phyloP scores from a whole-genome alignment of 2,888 invertebrate species.

The Megamerina dolium region DNA sequence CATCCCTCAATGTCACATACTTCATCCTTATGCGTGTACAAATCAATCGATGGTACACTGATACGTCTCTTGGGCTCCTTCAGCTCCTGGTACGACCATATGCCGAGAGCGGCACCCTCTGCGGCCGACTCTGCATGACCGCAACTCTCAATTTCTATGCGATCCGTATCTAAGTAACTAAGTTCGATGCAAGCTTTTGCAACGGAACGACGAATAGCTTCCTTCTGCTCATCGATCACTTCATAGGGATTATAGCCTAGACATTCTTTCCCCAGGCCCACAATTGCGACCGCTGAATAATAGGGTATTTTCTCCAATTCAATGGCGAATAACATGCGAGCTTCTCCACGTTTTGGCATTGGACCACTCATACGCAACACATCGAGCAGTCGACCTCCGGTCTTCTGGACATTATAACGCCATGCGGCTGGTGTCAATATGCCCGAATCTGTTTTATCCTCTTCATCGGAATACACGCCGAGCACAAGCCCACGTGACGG shows the following conservation, averaged over 20 bases:
- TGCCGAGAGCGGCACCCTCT: conserved; percentile 65
- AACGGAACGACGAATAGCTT: conserved; percentile 66
- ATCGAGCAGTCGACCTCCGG: conserved; percentile 54
- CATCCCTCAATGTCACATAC: conserved; percentile 65
- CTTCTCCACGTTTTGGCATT: conserved; percentile 53
- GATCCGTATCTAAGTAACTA: conserved; percentile 52
- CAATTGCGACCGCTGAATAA: conserved; percentile 64
- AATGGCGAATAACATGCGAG: conserved; percentile 60
- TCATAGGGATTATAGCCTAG: conserved; percentile 63
- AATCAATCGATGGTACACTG: conserved; percentile 36
- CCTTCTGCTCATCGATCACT: conserved; percentile 66
- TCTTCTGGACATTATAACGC: conserved; percentile 54
- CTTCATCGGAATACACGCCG: conserved; percentile 59
- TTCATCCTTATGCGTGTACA: conserved; percentile 57
- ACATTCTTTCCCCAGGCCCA: conserved; percentile 67
- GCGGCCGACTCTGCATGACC: conserved; percentile 70
- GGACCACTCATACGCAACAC: conserved; percentile 52
- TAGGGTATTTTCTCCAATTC: conserved; percentile 49
- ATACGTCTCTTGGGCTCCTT: conserved; percentile 33
- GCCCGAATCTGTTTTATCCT: conserved; percentile 52
- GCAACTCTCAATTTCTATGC: conserved; percentile 67
- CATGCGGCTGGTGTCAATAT: conserved; percentile 58
- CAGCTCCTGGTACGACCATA: conserved; percentile 62
- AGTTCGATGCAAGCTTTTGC: conserved; percentile 57
- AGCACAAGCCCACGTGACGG: conserved; percentile 54